Percentiles rank a stretch among this genome's conserved stretches.
Evolutionary conservation across 1,140 invertebrate genomes (phyloP).

Genomic region (Brachystomella parvula): DNA sequence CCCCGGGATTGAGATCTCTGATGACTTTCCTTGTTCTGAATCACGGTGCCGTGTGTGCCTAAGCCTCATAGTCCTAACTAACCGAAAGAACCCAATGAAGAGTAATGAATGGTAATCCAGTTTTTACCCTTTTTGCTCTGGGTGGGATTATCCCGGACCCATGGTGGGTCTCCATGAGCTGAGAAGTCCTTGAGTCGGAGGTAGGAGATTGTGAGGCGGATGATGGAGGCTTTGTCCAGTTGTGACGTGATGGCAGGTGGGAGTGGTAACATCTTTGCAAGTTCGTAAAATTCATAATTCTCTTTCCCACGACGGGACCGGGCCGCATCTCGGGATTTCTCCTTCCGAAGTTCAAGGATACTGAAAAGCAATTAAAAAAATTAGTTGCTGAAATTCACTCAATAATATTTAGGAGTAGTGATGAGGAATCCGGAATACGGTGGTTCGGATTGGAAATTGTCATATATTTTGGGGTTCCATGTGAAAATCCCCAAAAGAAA

Average conservation of each 20-base stretch:
- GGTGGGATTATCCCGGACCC: slow-evolving; percentile 67
- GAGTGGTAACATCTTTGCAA: slow-evolving; percentile 93
- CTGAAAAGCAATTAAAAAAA: slow-evolving; percentile 53
- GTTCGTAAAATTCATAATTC: slow-evolving; percentile 96
- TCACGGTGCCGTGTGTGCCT: background rate
- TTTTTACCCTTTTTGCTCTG: slow-evolving; percentile 78
- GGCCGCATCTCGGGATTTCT: slow-evolving; percentile 93
- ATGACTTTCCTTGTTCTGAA: slow-evolving; percentile 18
- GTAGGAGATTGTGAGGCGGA: slow-evolving; percentile 94
- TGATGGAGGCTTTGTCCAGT: slow-evolving; percentile 97
- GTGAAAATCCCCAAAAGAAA: too few relatives aligned
- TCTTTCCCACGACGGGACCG: slow-evolving; percentile 89
- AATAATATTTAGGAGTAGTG: too few relatives aligned
- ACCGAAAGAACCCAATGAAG: background rate
- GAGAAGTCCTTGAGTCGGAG: slow-evolving; percentile 92
- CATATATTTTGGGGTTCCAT: too few relatives aligned
- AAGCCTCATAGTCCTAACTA: slow-evolving; percentile 2
- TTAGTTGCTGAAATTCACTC: background rate
- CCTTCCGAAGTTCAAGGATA: slow-evolving; percentile 90
- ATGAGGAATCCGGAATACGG: too few relatives aligned
- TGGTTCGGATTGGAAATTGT: too few relatives aligned
- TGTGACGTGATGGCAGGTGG: slow-evolving; percentile 94
- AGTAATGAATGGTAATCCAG: background rate
- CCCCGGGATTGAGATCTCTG: slow-evolving; percentile 16
- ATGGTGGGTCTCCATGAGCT: slow-evolving; percentile 86